Evolutionary conservation across 2,113 vertebrate species (phyloP), one percentile per base, ranked within the genome.

Genomic region (Sapajus apella): DNA sequence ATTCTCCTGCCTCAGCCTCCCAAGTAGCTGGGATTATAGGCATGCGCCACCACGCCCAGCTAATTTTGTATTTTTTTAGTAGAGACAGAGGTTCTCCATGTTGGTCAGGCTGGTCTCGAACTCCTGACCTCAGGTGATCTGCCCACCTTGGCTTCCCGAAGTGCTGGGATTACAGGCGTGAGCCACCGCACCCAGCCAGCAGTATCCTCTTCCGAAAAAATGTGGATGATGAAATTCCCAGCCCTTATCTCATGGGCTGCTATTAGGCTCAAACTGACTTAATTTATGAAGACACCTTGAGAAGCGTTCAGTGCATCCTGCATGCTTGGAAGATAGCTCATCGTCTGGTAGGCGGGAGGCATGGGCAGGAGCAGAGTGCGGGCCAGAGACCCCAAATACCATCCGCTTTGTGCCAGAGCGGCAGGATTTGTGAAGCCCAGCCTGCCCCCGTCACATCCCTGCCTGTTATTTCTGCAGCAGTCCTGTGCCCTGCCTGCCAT

Each of bases 391-490:
- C 64, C 64, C 3, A 14, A 17, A 68, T 68, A 6, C 32, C 86
- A 18, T 17, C 25, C 25, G 6, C 66, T 7, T 55, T 45, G 37
- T 16, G 20, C 56, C 13, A 8, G 17, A 2, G 18, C 21, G 0
- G 6, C 56, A n/a, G 82, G 35, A 56, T 45, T 47, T 23, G 70
- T 58, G 20, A 5, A 6, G 50, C 8, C 27, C 17, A 0, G 8
- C 3, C 40, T 47, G 1, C 23, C 6, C 3, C n/a, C 50, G 0
- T 5, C 2, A 0, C 1, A 0, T 1, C 43, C 58, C 68, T 3
- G 45, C 4, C 17, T 16, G 87, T 45, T 5, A 2, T n/a, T 6
- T 16, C 4, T 35, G 2, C 35, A n/a, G 82, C 12, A 10, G 50
- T 17, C 56, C 72, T 16, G 70, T 2, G 47, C 21, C 35, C 56